Evolutionary conservation across 2,888 invertebrate species (phyloP), one percentile per base, ranked within the genome.

Genomic region (Venustoraphidia nigricollis): DNA sequence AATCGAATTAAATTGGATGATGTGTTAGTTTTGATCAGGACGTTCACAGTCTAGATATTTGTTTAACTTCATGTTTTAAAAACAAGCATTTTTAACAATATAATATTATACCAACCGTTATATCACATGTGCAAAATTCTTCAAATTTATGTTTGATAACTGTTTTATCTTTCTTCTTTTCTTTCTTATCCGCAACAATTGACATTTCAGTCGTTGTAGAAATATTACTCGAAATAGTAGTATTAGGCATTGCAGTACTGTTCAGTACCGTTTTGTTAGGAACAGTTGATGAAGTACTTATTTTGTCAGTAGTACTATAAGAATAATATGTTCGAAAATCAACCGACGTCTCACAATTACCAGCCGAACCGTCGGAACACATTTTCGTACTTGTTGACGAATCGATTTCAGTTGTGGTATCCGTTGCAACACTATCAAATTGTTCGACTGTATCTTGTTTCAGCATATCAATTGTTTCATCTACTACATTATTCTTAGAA

Each of bases 91-190:
- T 17, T 17, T 17, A 17, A 17, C 53, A 53, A 14, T 13, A 10
- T 4, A 36, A 17, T 17, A 14, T 3, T 17, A 27, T 41, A 56
- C 54, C 62, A 64, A 74, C 75, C 58, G 65, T 70, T 43, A 77
- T 59, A 63, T 81, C 74, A 55, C 80, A 80, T 40, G 67, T 59
- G 55, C 80, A 80, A 50, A 66, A 64, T 39, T 68, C 64, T n/a
- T 56, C 54, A 13, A 57, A 48, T 5, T 54, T 56, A 11, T 52
- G 51, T 40, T 58, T 48, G 17, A 40, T 34, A 10, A 9, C 46
- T 41, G 43, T 52, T 51, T 47, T 50, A 48, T 47, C 45, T 51
- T 47, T 48, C 38, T 40, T 37, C 41, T 40, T 47, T 51, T 42
- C 27, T 6, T 27, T 27, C 27, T 27, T 27, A 27, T 51, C 49